Evolutionary conservation across 2,888 invertebrate genomes (phyloP), one percentile per base, ranked within the genome.

Genomic region (Stenodema calcarata): DNA sequence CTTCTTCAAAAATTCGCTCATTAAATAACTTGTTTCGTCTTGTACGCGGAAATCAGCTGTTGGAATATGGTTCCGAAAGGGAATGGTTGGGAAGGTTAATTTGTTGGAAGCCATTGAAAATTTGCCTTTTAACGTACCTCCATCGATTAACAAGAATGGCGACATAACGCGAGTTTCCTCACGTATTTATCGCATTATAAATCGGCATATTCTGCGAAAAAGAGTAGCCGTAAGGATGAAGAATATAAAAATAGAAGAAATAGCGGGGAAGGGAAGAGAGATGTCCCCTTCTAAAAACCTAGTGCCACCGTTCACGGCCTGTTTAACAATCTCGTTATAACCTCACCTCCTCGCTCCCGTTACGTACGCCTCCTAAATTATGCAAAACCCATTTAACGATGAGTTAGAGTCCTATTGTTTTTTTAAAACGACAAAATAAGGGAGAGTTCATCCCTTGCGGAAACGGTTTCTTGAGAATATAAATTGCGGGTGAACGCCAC

Each of bases 381-480:
- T 82, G 82, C 82, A 42, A 82, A 69, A 82, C 69, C 82, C 82
- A 82, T 82, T 82, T 62, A 82, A 82, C 82, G 82, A 82, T 82
- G 82, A 82, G 81, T 81, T 81, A 81, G 82, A 62, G 82, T 82
- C 47, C 82, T 82, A 62, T 82, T 82, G 69, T 82, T 69, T 82
- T 82, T 35, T 69, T 35, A 30, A 30, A 41, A 62, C 62, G 62
- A 23, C 62, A 18, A 23, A 62, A 23, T 50, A 50, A 50, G 50
- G 50, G 50, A 50, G 50, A 18, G n/a, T n/a, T n/a, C 50, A 6
- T 50, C n/a, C n/a, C 50, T 6, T 0, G n/a, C 4, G 50, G n/a
- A 50, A 18, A 9, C n/a, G n/a, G 16, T 50, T 50, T n/a, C 50
- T 16, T n/a, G n/a, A 50, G 50, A 50, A 50, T 50, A 50, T 50